Base-by-base conservation (phyloP, 2,888 invertebrate species). In the Alloplasta piceator region DNA sequence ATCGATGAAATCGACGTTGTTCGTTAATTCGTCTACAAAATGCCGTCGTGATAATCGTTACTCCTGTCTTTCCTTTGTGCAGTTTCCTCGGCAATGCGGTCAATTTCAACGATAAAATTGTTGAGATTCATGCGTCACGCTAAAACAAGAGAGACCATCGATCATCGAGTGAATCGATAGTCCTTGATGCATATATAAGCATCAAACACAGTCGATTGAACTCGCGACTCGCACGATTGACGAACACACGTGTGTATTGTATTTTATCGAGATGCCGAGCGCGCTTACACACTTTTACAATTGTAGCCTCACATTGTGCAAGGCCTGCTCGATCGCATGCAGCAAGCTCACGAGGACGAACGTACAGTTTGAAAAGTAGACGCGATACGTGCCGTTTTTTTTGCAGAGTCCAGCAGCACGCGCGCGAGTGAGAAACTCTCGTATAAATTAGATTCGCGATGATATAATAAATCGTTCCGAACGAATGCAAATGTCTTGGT, bases 401-500 rank as follows among this genome's bases (percentile, higher is more conserved):
- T 74, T 68, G 43, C 78, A 46, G 61, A 26, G 63, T 26, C 26
- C 26, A 26, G 26, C 26, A 26, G 26, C 26, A 26, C 60, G 7
- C 50, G 55, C 48, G 12, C 63, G 68, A 67, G 82, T 78, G 72
- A 75, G 26, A 26, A 5, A 43, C 41, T 56, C 81, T 78, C 78
- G 82, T 83, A 85, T 87, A 89, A 89, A 88, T 89, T 88, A 87
- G 83, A 87, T 84, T 74, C 75, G 68, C 79, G 86, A 87, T 89
- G 88, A 88, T 87, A 86, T 85, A 84, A 86, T 89, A 88, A 90
- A 89, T 90, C 87, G 79, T 80, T 64, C 70, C 55, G 85, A 85
- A 87, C 82, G 84, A 82, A 68, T 86, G 87, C 88, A 89, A 88
- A 89, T 48, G 88, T 89, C 86, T 66, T 41, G 67, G 46, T 64